Percentiles rank a stretch among this genome's conserved stretches.
phyloP scores from a whole-genome alignment of 2,888 invertebrate species.

The Helicoverpa assulta region DNA sequence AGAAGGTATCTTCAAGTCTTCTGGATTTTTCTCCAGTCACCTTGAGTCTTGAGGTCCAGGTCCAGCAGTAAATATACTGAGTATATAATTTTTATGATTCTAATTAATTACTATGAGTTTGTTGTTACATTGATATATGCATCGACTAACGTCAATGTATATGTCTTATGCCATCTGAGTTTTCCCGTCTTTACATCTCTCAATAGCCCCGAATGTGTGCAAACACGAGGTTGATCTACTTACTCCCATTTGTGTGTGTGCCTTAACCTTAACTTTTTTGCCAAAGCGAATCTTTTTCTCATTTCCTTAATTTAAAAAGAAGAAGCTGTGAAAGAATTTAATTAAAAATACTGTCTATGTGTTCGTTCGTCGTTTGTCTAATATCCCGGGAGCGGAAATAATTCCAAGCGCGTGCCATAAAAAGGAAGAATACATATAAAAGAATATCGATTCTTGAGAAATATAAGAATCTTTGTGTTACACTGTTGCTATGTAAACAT shows the following conservation, averaged over 20 bases:
- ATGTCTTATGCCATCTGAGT: not conserved
- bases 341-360: constrained; percentile 22
- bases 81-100: no score
- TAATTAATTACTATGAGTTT: no score
- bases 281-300: not conserved
- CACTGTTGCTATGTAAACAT: not conserved
- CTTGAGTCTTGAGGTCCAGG: no score
- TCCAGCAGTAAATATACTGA: no score
- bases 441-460: constrained; percentile 4
- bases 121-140: no score
- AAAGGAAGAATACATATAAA: constrained; percentile 27
- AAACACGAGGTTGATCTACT: not conserved
- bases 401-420: constrained; percentile 21
- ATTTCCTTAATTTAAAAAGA: constrained; percentile 21
- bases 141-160: no score
- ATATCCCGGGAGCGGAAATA: constrained; percentile 49
- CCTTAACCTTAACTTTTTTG: not conserved
- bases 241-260: not conserved
- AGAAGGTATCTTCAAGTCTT: no score
- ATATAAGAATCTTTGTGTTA: not conserved
- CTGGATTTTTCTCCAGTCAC: no score
- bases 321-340: constrained; percentile 13
- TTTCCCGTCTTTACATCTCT: not conserved
- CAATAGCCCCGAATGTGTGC: not conserved
- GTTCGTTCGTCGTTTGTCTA: constrained; percentile 10